Evolutionary conservation across 2,113 vertebrate species (phyloP).

Genomic region (Arothron firmamentum): DNA sequence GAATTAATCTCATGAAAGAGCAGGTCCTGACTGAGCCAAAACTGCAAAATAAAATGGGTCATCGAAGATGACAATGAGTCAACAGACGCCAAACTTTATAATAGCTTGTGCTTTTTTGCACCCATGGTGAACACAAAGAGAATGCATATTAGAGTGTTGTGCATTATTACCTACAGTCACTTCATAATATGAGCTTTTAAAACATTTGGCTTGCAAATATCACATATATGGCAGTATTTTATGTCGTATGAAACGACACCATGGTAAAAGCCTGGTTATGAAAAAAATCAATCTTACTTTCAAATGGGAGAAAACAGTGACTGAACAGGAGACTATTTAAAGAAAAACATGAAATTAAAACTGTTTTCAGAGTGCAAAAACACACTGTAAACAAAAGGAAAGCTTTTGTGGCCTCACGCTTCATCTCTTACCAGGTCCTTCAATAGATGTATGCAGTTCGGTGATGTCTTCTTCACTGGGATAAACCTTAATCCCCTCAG

Average conservation of each 20-base stretch:
- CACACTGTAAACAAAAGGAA: background rate
- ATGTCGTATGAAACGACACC: no score
- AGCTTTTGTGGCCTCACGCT: background rate
- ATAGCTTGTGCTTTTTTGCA: background rate
- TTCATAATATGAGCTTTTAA: no score
- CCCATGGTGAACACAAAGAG: background rate
- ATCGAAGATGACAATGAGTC: conserved; percentile 18
- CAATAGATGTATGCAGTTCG: conserved; percentile 88
- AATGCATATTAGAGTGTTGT: background rate
- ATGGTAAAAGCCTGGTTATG: no score
- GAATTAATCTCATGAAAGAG: conserved; percentile 56
- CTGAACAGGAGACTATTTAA: background rate
- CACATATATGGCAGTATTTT: no score
- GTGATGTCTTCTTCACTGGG: conserved; percentile 93
- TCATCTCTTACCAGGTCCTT: conserved; percentile 84
- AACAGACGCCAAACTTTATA: background rate
- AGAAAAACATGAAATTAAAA: background rate
- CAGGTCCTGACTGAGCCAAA: conserved; percentile 12
- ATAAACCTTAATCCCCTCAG: conserved; percentile 90
- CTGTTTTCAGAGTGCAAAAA: background rate
- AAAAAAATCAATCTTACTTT: no score
- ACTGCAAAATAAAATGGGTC: conserved; percentile 17
- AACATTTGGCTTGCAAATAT: no score
- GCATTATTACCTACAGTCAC: conserved; percentile 3
- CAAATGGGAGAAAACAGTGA: background rate